A percentile compares a stretch with the other conserved stretches of the same genome.
Conservation (phyloP, 1,140 invertebrate species). For the Drosophila cardini region DNA sequence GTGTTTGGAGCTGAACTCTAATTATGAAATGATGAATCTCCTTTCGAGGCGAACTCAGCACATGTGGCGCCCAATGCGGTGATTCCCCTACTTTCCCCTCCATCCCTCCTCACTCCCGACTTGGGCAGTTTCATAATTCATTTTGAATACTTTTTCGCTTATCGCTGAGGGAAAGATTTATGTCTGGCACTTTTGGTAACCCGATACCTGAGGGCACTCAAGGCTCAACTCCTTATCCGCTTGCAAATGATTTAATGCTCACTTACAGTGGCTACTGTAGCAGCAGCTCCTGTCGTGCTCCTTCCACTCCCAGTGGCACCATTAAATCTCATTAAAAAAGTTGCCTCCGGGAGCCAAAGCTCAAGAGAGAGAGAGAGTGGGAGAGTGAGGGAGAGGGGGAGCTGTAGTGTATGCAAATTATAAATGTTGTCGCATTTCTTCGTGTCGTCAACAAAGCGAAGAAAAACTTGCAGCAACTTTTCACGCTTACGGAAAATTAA, state of each 20-base stretch:
- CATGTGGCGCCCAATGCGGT: conserved; percentile 27
- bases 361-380: not conserved
- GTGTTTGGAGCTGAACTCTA: conserved; percentile 48
- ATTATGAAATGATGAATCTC: conserved; percentile 77
- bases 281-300: conserved; percentile 8
- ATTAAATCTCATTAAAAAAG: conserved; percentile 81
- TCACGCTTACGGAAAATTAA: conserved; percentile 40
- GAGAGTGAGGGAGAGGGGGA: not conserved
- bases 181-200: conserved; percentile 64
- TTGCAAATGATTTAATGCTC: conserved; percentile 77
- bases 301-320: conserved; percentile 66
- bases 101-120: conserved; percentile 3
- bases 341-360: conserved; percentile 39
- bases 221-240: conserved; percentile 69
- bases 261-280: conserved; percentile 63
- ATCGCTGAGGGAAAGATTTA: conserved; percentile 79
- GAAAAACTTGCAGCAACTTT: conserved; percentile 35
- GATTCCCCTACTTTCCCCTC: not conserved
- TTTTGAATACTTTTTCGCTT: conserved; percentile 78
- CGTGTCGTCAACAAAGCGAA: conserved; percentile 24
- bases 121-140: conserved; percentile 69
- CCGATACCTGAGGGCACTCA: conserved; percentile 58
- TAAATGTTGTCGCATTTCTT: conserved; percentile 69
- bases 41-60: conserved; percentile 12
- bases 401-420: conserved; percentile 62